Base-by-base conservation (phyloP, 2,113 vertebrate genomes). In the Chloropsis hardwickii region DNA sequence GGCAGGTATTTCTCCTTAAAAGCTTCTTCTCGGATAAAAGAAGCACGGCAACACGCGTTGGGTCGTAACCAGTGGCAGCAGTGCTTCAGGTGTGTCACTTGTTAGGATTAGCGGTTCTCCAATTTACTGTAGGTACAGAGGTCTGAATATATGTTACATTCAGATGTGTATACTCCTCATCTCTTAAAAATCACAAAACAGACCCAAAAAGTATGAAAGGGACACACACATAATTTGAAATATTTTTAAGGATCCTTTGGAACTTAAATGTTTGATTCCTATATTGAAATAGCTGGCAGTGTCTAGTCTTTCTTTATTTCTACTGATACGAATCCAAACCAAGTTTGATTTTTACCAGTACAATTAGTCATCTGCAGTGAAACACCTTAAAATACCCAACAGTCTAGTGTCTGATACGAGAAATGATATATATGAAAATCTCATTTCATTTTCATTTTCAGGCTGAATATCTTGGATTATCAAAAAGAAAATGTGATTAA, bases 1-100 rank as follows among this genome's bases (percentile, higher is more conserved):
- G 99, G 98, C 99, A 99, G 97, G 99, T 99, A 7, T 98, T 99
- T 50, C 98, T 99, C 74, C 98, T 99, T 50, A 99, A 99, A 97
- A 99, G 99, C 95, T 99, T 99, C 97, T 99, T 99, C 98, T 99
- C 99, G 0, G 99, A 99, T 98, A 99, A 98, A 97, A 99, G 99
- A 98, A 99, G 99, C 97, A 99, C 99, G 27, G 98, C 99, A 76
- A 99, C 99, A 8, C 99, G 99, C 1, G 98, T 99, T 15, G 99
- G 99, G 93, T 99, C 99, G 1, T 99, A 99, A 99, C 98, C 91
- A 35, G 74, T 44, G 16, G 62, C 65, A 31, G 77, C 88, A 74
- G 47, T 70, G 69, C 57, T 82, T 94, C 50, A 42, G 91, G 77
- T 87, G 82, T 94, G 94, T 93, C 87, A 82, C 94, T 94, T 62